Conservation (phyloP, 2,888 invertebrate genomes). For the Mythimna vitellina region DNA sequence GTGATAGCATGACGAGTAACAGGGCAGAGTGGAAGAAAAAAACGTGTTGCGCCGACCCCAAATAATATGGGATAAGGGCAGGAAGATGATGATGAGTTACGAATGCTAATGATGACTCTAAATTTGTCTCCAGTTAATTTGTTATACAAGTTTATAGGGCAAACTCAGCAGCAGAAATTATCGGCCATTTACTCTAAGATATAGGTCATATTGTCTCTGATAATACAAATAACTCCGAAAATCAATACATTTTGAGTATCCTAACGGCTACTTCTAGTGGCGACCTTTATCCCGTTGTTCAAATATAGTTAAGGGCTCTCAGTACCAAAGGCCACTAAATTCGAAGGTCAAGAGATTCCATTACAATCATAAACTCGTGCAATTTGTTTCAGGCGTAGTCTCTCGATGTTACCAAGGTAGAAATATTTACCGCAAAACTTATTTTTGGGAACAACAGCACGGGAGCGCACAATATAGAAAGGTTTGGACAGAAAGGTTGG, state of each 20-base stretch:
- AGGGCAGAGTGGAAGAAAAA: too few species aligned
- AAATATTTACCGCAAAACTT: background rate
- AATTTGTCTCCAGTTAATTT: constrained; percentile 6
- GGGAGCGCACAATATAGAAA: too few species aligned
- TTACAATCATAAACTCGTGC: constrained; percentile 63
- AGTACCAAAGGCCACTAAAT: constrained; percentile 51
- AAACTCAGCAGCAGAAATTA: constrained; percentile 10
- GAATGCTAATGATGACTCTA: constrained; percentile 9
- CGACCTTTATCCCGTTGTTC: constrained; percentile 44
- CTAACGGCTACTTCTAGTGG: constrained; percentile 13
- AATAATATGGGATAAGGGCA: too few species aligned
- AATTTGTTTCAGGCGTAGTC: constrained; percentile 59
- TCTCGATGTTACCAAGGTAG: constrained; percentile 22
- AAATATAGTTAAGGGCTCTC: constrained; percentile 51
- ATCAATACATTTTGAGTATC: constrained; percentile 29
- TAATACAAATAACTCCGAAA: constrained; percentile 17
- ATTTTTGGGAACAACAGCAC: background rate
- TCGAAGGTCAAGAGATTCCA: constrained; percentile 62
- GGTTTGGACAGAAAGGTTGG: background rate
- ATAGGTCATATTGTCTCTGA: constrained; percentile 10
- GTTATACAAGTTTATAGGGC: constrained; percentile 21
- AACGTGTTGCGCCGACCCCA: too few species aligned
- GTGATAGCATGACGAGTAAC: too few species aligned
- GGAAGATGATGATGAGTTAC: too few species aligned
- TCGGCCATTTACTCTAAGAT: constrained; percentile 1